phyloP scores from a whole-genome alignment of 2,888 invertebrate genomes.

The Agonopterix subpropinquella region DNA sequence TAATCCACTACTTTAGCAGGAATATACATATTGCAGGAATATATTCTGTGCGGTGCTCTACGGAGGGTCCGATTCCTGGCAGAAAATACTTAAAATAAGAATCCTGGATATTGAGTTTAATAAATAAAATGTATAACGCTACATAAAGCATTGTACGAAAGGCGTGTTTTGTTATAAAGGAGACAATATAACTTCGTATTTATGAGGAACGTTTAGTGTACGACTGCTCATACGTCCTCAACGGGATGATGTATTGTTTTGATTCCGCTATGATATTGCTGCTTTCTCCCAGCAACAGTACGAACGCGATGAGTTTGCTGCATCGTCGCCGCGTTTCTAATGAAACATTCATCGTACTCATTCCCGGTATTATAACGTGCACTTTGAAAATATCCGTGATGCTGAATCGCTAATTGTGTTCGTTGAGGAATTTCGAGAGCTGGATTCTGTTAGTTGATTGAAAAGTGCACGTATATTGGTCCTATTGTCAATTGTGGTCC shows the following conservation, averaged over 20 bases:
- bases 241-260: conserved; percentile 24
- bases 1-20: conserved; percentile 35
- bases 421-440: not conserved
- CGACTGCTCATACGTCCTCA: not conserved
- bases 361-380: conserved; percentile 16
- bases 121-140: no score
- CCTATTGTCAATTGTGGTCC: no score
- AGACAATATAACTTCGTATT: no score
- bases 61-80: no score
- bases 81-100: no score
- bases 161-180: no score
- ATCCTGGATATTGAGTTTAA: no score
- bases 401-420: not conserved
- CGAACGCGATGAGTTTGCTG: conserved; percentile 19
- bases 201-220: not conserved
- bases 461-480: no score
- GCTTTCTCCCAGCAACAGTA: conserved; percentile 22
- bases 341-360: conserved; percentile 18
- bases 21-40: no score
- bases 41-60: no score
- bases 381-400: not conserved
- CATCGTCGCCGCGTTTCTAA: conserved; percentile 18
- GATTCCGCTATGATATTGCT: conserved; percentile 18
- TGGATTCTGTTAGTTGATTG: not conserved
- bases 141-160: no score